Base-by-base conservation (phyloP, 2,888 invertebrate species). In the Macrophya annulata region DNA sequence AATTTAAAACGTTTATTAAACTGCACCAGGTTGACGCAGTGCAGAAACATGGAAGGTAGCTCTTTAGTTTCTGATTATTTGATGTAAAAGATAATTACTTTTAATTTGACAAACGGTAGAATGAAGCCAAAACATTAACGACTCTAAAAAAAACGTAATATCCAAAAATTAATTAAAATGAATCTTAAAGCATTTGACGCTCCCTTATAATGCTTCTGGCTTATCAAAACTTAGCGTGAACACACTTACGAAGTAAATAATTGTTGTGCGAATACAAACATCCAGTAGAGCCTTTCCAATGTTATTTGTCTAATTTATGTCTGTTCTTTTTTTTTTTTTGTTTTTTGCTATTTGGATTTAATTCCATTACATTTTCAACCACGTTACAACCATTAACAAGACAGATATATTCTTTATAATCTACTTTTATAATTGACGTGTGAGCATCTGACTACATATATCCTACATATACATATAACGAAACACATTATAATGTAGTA, bases 371-470 rank as follows among this genome's bases (percentile, higher is more conserved):
- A 72, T 43, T 72, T 72, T 72, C 43, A 72, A 72, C 37, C n/a
- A 72, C 71, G 25, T 62, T 62, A n/a, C n/a, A 43, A 72, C 71
- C 71, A 43, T 25, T 43, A 72, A 72, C 71, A 72, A 43, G 43
- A 72, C 21, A 72, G 71, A 72, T 72, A 72, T 72, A 72, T 43
- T 43, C 8, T 40, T 51, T 76, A 76, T 25, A 48, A 76, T 76
- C 25, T 51, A 76, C 48, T 25, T 15, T 48, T 51, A 76, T 76
- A 48, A 76, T 76, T 48, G 76, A 76, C 48, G 48, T 76, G 45
- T 76, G 76, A 76, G 76, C 76, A 76, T 76, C 45, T n/a, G 72
- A 74, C 72, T 76, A 76, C 21, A 51, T 31, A 31, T 71, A 71
- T 17, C n/a, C 21, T 62, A 62, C 9, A 25, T 72, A 71, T 71